These are phyloP conservation scores for Discoglossus pictus DNA, from an alignment of 2,797 vertebrate species.

Conservation along the genomic window DNA sequence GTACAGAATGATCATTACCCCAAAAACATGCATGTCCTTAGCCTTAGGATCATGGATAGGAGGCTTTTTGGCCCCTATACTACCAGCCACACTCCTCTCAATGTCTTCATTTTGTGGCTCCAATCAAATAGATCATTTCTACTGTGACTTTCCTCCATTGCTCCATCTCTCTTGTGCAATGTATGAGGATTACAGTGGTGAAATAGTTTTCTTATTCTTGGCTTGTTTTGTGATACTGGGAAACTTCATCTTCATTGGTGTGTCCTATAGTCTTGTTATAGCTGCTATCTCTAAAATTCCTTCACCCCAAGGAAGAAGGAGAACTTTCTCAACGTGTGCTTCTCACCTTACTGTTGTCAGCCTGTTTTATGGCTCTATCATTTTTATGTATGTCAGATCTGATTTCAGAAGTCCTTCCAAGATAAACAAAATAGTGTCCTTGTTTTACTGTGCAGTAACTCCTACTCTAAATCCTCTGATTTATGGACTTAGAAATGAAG, in stretches of 20 bases:
- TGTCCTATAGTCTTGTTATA: slow-evolving; percentile 27
- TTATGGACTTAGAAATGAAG: slow-evolving; percentile 34
- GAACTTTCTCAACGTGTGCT: slow-evolving; percentile 27
- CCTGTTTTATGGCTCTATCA: slow-evolving; percentile 45
- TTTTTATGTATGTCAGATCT: slow-evolving; percentile 39
- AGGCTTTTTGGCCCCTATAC: slow-evolving; percentile 44
- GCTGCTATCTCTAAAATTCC: slow-evolving; percentile 26
- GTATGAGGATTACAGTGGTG: not conserved
- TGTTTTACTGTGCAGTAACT: slow-evolving; percentile 31
- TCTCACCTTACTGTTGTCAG: slow-evolving; percentile 43
- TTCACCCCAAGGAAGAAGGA: slow-evolving; percentile 14
- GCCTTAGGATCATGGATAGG: slow-evolving; percentile 44
- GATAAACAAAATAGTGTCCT: slow-evolving; percentile 31
- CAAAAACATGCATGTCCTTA: slow-evolving; percentile 22
- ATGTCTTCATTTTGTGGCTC: slow-evolving; percentile 30
- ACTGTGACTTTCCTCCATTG: slow-evolving; percentile 41
- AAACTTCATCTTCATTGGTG: slow-evolving; percentile 18
- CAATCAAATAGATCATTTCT: slow-evolving; percentile 37
- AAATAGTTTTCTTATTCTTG: slow-evolving; percentile 28
- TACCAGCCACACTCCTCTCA: slow-evolving; percentile 11
- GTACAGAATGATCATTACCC: slow-evolving; percentile 53
- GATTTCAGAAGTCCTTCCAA: slow-evolving; percentile 13
- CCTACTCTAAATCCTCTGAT: slow-evolving; percentile 36
- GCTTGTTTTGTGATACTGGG: slow-evolving; percentile 32
- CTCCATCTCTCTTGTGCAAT: slow-evolving; percentile 17